Conservation (phyloP, 1,140 invertebrate species). For the Rhagoletis zephyria region DNA sequence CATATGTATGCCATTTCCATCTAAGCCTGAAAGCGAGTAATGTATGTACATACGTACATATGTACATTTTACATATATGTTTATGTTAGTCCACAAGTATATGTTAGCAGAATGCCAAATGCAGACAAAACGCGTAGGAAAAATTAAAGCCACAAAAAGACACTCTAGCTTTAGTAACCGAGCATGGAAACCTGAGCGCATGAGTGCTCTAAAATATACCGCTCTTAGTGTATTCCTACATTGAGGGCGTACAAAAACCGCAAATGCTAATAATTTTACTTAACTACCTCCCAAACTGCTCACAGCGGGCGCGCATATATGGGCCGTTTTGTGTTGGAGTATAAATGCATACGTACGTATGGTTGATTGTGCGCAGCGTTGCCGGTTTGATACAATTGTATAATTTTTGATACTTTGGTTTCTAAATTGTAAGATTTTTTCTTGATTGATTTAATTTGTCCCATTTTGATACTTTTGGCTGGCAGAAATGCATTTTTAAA, state of each 20-base stretch:
- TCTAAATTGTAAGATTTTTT: too few relatives aligned
- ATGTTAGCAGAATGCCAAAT: background rate
- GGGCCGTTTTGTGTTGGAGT: background rate
- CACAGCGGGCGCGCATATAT: background rate
- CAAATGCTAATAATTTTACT: slow-evolving; percentile 54
- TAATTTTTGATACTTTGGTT: too few relatives aligned
- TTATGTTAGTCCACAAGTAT: background rate
- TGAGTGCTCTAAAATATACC: background rate
- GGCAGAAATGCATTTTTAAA: too few relatives aligned
- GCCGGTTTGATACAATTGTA: too few relatives aligned
- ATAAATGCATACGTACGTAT: background rate
- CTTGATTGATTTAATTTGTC: too few relatives aligned
- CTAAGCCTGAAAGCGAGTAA: background rate
- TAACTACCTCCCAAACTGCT: background rate
- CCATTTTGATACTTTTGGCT: too few relatives aligned
- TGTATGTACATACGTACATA: background rate
- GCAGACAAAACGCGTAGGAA: background rate
- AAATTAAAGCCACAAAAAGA: background rate
- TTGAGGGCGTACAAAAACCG: slow-evolving; percentile 43
- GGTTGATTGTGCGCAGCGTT: background rate
- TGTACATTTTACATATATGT: too few relatives aligned
- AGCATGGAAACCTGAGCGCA: background rate
- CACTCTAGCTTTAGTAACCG: too few relatives aligned
- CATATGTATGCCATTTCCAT: background rate
- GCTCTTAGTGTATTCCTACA: background rate